phyloP scores from a whole-genome alignment of 2,888 invertebrate species.

The Drosophila merina region DNA sequence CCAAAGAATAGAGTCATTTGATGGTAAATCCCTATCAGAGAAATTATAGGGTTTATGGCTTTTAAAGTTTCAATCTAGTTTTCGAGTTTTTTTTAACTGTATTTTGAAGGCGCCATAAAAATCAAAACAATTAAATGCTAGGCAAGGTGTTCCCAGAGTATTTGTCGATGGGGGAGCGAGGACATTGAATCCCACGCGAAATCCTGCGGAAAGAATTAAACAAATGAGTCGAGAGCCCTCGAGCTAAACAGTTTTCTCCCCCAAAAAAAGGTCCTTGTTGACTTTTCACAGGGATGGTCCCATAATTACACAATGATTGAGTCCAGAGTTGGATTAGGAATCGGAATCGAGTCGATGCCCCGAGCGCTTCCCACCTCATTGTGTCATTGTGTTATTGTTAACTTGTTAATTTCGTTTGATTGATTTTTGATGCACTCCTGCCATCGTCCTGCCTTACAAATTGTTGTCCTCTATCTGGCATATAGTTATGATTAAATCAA shows the following conservation, averaged over 20 bases:
- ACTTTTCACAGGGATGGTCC: conserved; percentile 46
- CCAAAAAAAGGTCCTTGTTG: conserved; percentile 32
- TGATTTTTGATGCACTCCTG: conserved; percentile 73
- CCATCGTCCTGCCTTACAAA: conserved; percentile 44
- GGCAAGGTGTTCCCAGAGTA: conserved; percentile 6
- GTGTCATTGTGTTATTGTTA: conserved; percentile 64
- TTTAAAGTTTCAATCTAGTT: conserved; percentile 51
- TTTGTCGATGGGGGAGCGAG: not conserved
- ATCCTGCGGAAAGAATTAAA: conserved; percentile 27
- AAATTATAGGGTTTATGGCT: conserved; percentile 69
- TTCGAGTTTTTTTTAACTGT: conserved; percentile 40
- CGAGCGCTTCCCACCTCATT: conserved; percentile 72
- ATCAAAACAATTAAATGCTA: conserved; percentile 38
- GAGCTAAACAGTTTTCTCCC: conserved; percentile 30
- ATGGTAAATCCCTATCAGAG: conserved; percentile 47
- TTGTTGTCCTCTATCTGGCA: conserved; percentile 36
- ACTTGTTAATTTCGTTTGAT: conserved; percentile 81
- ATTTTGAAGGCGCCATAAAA: conserved; percentile 56
- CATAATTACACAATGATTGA: conserved; percentile 72
- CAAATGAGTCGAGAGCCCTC: conserved; percentile 46
- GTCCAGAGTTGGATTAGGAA: conserved; percentile 11
- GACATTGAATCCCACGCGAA: conserved; percentile 32
- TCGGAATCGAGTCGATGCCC: conserved; percentile 42
- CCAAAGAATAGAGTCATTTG: conserved; percentile 72
- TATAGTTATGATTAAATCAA: conserved; percentile 78